phyloP scores from a whole-genome alignment of 2,797 vertebrate species.

The Steatocranus sp. region DNA sequence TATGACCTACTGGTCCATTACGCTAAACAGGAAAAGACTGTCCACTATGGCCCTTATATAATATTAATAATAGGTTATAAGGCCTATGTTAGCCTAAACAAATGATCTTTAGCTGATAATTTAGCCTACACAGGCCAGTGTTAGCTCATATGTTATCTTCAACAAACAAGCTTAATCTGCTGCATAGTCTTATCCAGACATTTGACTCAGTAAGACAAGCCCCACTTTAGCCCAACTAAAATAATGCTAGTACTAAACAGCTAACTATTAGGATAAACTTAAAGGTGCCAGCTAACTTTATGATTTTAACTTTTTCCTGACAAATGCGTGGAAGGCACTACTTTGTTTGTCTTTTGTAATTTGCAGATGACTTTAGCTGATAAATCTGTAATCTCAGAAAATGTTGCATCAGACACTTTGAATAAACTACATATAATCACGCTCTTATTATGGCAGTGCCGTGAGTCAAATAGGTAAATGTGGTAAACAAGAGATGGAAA shows the following conservation, averaged over 20 bases:
- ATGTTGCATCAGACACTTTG: background rate
- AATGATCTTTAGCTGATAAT: background rate
- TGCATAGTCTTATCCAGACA: background rate
- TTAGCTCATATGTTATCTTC: background rate
- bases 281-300: background rate
- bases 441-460: background rate
- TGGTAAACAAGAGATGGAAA: background rate
- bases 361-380: background rate
- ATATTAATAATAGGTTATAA: background rate
- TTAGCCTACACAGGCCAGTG: background rate
- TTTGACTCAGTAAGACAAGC: background rate
- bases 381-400: background rate
- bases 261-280: background rate
- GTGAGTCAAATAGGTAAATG: background rate
- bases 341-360: background rate
- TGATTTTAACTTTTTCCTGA: background rate
- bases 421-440: background rate
- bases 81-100: background rate
- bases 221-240: background rate
- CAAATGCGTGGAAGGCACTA: background rate
- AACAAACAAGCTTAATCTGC: background rate
- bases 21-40: background rate
- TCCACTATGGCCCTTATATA: background rate
- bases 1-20: background rate
- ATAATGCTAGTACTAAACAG: background rate